Evolutionary conservation across 2,797 vertebrate species (phyloP).

Genomic region (Emys orbicularis): DNA sequence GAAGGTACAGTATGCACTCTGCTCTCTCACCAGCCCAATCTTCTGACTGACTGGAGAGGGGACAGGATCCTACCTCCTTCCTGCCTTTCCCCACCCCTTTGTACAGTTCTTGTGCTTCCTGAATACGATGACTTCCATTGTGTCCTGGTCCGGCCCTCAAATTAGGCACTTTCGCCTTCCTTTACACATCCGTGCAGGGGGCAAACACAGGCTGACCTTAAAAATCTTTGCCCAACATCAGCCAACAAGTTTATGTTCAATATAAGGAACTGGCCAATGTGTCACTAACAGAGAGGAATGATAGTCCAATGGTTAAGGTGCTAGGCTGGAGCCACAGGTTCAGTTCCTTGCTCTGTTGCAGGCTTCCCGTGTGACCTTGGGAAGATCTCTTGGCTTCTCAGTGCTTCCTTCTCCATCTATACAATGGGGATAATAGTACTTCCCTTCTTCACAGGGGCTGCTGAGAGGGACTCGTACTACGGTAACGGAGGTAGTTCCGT

Average conservation of each 20-base stretch:
- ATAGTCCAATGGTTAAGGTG: neutral
- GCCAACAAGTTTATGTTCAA: neutral
- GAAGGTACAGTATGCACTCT: neutral
- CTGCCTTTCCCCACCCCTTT: neutral
- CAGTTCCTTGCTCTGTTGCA: neutral
- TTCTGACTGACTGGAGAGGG: neutral
- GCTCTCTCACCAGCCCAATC: neutral
- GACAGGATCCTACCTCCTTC: neutral
- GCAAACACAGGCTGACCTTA: neutral
- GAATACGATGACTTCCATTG: neutral
- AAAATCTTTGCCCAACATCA: neutral
- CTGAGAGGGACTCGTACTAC: neutral
- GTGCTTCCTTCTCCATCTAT: conserved; percentile 9
- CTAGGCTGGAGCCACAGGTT: neutral
- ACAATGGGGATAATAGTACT: neutral
- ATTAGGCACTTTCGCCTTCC: neutral
- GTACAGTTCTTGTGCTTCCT: neutral
- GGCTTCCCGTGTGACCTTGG: neutral
- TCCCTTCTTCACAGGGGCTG: neutral
- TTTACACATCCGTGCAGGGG: neutral
- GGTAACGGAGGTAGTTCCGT: neutral
- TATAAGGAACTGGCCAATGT: neutral
- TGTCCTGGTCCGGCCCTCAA: neutral
- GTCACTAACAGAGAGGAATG: neutral
- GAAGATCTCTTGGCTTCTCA: neutral